These are phyloP conservation scores for Nasonia oneida DNA, from an alignment of 2,888 invertebrate genomes.

Conservation along the genomic window DNA sequence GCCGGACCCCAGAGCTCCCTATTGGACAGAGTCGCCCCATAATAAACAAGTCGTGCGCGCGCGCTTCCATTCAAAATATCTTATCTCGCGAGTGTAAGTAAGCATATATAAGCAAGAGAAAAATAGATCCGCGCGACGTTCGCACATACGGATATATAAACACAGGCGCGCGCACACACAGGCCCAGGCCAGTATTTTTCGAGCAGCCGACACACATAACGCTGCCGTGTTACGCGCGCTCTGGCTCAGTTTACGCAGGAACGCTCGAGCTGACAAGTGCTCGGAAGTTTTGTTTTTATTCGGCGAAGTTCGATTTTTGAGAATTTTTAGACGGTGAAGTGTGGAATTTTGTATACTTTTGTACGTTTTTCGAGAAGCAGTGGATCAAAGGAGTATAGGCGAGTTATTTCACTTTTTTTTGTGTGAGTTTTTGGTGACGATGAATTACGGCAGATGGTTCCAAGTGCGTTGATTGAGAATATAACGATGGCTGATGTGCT, in stretches of 20 bases:
- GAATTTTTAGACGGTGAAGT: neutral
- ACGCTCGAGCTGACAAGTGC: neutral
- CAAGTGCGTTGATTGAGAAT: neutral
- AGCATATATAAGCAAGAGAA: neutral
- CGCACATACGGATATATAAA: neutral
- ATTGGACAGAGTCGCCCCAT: neutral
- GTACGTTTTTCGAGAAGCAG: neutral
- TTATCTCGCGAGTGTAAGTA: neutral
- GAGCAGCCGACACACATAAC: slow-evolving; percentile 12
- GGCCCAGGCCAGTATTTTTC: neutral
- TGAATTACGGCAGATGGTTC: neutral
- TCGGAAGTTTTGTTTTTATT: neutral
- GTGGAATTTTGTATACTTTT: neutral
- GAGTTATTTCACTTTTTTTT: neutral
- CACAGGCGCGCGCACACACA: neutral
- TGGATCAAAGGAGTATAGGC: neutral
- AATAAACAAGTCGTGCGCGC: neutral
- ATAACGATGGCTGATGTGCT: neutral
- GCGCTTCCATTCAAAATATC: slow-evolving; percentile 8
- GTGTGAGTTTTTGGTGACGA: neutral
- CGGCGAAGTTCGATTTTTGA: neutral
- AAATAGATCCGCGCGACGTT: neutral
- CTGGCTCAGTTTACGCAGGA: neutral
- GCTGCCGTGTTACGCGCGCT: neutral
- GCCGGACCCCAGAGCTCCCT: neutral